Conservation (phyloP, 1,140 invertebrate genomes). For the Helicoverpa armigera region DNA sequence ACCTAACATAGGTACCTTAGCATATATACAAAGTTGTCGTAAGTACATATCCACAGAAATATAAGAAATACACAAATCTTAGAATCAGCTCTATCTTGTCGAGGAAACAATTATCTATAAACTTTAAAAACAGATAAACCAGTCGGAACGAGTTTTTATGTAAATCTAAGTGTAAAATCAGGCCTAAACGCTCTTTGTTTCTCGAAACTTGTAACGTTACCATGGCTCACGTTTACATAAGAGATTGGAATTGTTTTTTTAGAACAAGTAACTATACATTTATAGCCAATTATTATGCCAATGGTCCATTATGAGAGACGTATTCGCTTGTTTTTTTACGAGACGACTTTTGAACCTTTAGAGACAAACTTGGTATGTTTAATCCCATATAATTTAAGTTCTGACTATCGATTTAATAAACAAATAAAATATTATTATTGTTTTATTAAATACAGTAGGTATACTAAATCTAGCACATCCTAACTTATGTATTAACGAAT, state of each 20-base stretch:
- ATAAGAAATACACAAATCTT: neutral
- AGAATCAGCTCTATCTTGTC: slow-evolving; percentile 12
- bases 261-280: neutral
- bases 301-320: neutral
- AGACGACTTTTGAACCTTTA: too few relatives aligned
- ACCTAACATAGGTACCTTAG: too few relatives aligned
- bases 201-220: neutral
- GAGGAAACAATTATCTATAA: slow-evolving; percentile 23
- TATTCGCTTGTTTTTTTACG: too few relatives aligned
- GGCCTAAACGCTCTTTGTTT: slow-evolving; percentile 37
- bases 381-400: too few relatives aligned
- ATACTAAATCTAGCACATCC: too few relatives aligned
- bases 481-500: slow-evolving; percentile 7
- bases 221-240: neutral
- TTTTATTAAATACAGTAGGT: neutral
- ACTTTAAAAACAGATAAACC: slow-evolving; percentile 34
- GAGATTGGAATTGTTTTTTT: neutral
- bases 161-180: slow-evolving; percentile 23
- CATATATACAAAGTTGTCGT: neutral
- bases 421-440: too few relatives aligned
- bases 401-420: too few relatives aligned
- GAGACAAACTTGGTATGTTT: too few relatives aligned
- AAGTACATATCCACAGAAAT: neutral
- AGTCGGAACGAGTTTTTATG: slow-evolving; percentile 29
- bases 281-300: neutral